Evolutionary conservation across 2,888 invertebrate genomes (phyloP), one percentile per base, ranked within the genome.

Genomic region (Agrotis clavis): DNA sequence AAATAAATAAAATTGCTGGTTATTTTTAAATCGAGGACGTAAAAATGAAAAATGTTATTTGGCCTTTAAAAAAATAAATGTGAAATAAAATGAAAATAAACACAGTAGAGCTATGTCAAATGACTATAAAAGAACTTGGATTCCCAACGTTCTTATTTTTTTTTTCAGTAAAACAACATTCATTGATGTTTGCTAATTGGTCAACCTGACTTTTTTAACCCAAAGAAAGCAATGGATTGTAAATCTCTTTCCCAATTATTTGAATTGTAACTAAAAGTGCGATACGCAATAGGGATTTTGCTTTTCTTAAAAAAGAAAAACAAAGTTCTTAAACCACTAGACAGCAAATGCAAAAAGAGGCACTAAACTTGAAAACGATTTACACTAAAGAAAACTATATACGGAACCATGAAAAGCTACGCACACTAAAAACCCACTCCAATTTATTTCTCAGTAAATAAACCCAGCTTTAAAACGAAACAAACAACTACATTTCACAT

Each of bases 281-380:
- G 41, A 1, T 41, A 41, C 41, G 11, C 41, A 41, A 11, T 1
- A 11, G 2, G 41, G 9, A 41, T 41, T 5, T 4, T 4, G 30
- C 9, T 11, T 1, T 41, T 9, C 41, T 2, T 41, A 41, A 45
- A 56, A 74, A 25, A 25, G 25, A 25, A 56, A 67, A 68, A 25
- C 4, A 45, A 13, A 41, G 51, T 68, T 53, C 19, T 53, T 41
- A 53, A 77, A 73, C 68, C 51, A 48, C 77, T 59, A 48, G 47
- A 35, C 51, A 18, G 13, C 14, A 2, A 35, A 35, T 25, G 59
- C 47, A 25, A 76, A 76, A 76, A 57, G 13, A 19, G 51, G 16
- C 4, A 48, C 51, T 60, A 77, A 77, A 74, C 6, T 77, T 77
- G 59, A 77, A 25, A 59, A 53, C 35, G 13, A 57, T 21, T 64